These are phyloP conservation scores for Falco naumanni DNA, from an alignment of 2,797 vertebrate genomes.

Conservation along the genomic window DNA sequence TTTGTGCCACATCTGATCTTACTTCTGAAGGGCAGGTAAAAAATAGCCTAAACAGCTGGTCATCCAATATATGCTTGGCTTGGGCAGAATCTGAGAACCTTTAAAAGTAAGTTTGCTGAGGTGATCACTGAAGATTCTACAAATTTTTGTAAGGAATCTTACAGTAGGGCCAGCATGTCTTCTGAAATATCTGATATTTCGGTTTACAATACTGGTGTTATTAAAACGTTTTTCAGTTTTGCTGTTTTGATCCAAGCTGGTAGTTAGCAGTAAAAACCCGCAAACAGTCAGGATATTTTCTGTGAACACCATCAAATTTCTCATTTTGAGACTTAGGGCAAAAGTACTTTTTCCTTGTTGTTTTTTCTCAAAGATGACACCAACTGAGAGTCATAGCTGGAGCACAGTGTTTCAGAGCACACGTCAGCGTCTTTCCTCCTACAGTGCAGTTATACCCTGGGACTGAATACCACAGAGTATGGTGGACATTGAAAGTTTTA, in stretches of 20 bases:
- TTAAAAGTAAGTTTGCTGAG: neutral
- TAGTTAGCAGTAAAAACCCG: neutral
- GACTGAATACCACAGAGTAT: neutral
- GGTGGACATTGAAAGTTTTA: neutral
- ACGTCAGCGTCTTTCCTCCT: neutral
- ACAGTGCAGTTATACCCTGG: neutral
- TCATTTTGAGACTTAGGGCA: neutral
- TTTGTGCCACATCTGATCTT: neutral
- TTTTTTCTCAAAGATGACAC: neutral
- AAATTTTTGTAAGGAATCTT: neutral
- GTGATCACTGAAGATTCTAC: neutral
- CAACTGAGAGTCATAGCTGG: neutral
- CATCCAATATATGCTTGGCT: neutral
- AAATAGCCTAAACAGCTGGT: neutral
- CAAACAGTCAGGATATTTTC: neutral
- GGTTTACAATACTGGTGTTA: accelerated
- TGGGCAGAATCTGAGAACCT: neutral
- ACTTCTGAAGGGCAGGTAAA: neutral
- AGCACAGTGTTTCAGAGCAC: neutral
- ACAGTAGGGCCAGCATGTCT: accelerated
- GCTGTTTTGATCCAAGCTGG: neutral
- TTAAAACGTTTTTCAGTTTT: neutral
- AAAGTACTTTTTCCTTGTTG: neutral
- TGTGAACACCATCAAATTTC: neutral
- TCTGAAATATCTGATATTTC: neutral